Evolutionary conservation across 2,113 vertebrate species (phyloP).

Genomic region (Thalassoma bifasciatum): DNA sequence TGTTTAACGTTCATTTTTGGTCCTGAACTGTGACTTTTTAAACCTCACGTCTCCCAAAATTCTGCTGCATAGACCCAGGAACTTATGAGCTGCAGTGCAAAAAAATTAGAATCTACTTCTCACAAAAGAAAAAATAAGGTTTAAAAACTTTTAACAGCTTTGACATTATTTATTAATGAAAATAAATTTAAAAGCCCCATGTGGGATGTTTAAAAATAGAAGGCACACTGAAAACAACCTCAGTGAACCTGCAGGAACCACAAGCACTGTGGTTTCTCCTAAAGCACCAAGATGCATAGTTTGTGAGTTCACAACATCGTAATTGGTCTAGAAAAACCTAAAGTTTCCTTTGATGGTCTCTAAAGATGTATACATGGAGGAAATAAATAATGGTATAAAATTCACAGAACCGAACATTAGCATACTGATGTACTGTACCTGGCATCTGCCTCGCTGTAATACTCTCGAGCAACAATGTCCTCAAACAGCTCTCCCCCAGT

Average conservation of each 20-base stretch:
- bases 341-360: no score
- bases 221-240: constrained; percentile 22
- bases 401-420: neutral
- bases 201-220: constrained; percentile 42
- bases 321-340: neutral
- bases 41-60: neutral
- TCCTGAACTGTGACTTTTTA: neutral
- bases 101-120: neutral
- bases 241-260: neutral
- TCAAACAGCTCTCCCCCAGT: constrained; percentile 98
- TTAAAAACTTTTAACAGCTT: constrained; percentile 41
- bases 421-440: constrained; percentile 82
- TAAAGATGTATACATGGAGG: no score
- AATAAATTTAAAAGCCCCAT: constrained; percentile 54
- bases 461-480: constrained; percentile 98
- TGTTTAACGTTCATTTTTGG: neutral
- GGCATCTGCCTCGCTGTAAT: constrained; percentile 99
- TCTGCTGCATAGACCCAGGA: neutral
- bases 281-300: constrained; percentile 19
- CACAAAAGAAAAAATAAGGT: constrained; percentile 30
- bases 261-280: constrained; percentile 23
- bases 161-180: constrained; percentile 63
- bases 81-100: neutral
- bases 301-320: constrained; percentile 9
- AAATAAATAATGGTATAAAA: neutral